Base-by-base conservation (phyloP, 2,113 vertebrate genomes). In the Recurvirostra avosetta region DNA sequence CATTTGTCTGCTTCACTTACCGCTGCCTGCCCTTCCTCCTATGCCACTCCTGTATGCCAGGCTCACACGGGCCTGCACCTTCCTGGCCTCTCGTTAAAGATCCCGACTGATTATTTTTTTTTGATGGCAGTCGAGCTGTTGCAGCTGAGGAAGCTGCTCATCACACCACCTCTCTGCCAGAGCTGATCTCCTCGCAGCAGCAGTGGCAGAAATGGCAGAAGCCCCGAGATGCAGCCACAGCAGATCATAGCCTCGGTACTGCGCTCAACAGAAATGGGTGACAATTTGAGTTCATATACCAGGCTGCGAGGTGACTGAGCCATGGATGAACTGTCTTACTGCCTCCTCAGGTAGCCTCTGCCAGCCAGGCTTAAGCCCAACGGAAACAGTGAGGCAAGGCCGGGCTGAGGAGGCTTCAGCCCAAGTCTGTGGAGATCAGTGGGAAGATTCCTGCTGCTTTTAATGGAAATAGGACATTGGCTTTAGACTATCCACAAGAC, bases 1-100 rank as follows among this genome's bases (percentile, higher is more conserved):
- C 91, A 84, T 95, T 95, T 94, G 23, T 95, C 87, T 93, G 50
- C 68, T 94, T 95, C 76, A 76, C 32, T 91, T 56, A 25, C n/a
- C 4, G 8, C 53, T 75, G 27, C 43, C n/a, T 76, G 34, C 26
- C 47, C 36, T 65, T 78, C 55, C 55, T 72, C 43, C 4, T 6
- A 2, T 40, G 21, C 43, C 43, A 8, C 32, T 84, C 32, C 41
- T 32, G 29, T 49, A 10, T 25, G 27, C 36, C 3, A 14, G 65
- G 21, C 52, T 53, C 34, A 38, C 47, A 19, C 0, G 0, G 25
- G 40, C 15, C 49, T 92, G 70, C 58, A 34, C 12, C 77, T 72
- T 56, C 67, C 58, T n/a, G 45, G 16, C 45, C 27, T 49, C 47
- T 85, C 26, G 8, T 70, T 75, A 70, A 55, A 0, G 0, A n/a